Conservation (phyloP, 2,113 vertebrate genomes). For the human region DNA sequence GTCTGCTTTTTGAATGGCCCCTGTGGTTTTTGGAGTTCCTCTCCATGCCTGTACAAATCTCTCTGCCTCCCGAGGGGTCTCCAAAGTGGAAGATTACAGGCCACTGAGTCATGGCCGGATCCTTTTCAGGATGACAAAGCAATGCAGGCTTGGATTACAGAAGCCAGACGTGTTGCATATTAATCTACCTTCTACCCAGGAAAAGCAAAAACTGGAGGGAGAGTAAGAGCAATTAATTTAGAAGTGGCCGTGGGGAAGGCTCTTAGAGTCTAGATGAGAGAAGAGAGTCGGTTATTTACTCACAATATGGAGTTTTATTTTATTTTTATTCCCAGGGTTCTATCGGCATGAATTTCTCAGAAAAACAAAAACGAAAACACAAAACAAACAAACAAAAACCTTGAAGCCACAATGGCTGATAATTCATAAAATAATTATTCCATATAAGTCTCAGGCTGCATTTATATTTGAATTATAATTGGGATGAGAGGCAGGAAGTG, state of each 20-base stretch:
- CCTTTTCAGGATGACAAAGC: accelerated
- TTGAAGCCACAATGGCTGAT: accelerated
- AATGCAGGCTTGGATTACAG: accelerated
- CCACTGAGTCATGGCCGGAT: accelerated
- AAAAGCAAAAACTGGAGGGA: no score
- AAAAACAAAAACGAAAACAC: not conserved
- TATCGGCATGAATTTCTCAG: accelerated
- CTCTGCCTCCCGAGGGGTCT: accelerated
- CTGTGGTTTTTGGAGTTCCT: not conserved
- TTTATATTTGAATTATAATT: not conserved
- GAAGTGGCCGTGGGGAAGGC: not conserved
- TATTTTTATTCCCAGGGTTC: not conserved
- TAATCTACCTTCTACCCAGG: not conserved
- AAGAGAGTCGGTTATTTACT: accelerated
- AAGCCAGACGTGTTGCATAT: accelerated
- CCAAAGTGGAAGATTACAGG: not conserved
- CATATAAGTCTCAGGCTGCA: accelerated
- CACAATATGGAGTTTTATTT: not conserved
- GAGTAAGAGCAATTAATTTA: not conserved
- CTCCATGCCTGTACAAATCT: not conserved
- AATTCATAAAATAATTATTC: not conserved
- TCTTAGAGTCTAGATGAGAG: not conserved
- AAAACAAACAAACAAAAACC: no score
- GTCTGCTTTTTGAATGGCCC: accelerated
- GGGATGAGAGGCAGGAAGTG: accelerated